Conservation (phyloP, 2,797 vertebrate genomes). For the Sebastes trivittatus region DNA sequence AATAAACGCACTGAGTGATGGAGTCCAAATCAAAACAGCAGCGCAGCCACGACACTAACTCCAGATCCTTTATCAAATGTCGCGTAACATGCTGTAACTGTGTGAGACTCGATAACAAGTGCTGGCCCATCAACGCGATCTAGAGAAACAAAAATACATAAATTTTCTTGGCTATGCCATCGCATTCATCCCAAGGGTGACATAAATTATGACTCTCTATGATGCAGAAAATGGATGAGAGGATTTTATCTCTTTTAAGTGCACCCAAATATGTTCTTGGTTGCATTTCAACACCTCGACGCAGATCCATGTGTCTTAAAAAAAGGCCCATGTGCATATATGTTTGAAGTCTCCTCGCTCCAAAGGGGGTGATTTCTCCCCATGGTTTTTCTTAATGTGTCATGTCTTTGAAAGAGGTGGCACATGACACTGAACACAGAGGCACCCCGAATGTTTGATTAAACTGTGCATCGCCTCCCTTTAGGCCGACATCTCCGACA, state of each 20-base stretch:
- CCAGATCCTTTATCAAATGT: conserved; percentile 31
- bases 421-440: conserved; percentile 69
- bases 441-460: conserved; percentile 71
- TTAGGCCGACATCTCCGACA: conserved; percentile 44
- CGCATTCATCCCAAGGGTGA: not conserved
- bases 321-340: conserved; percentile 14
- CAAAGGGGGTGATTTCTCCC: conserved; percentile 40
- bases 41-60: not conserved
- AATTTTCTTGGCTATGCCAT: not conserved
- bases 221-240: conserved; percentile 3
- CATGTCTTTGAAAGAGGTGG: conserved; percentile 68
- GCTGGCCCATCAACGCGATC: not conserved
- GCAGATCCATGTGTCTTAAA: conserved; percentile 10
- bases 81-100: conserved; percentile 2
- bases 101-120: conserved; percentile 20
- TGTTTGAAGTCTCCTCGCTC: conserved; percentile 45
- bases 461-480: conserved; percentile 62
- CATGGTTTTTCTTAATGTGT: conserved; percentile 61
- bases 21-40: conserved; percentile 50
- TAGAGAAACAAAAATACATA: not conserved
- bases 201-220: not conserved
- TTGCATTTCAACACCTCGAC: conserved; percentile 40
- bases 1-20: conserved; percentile 36
- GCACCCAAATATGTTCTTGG: conserved; percentile 34
- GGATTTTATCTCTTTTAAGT: conserved; percentile 17